Percentiles rank a stretch among this genome's conserved stretches.
Evolutionary conservation across 2,888 invertebrate genomes (phyloP).

Genomic region (Clistopyga incitator): DNA sequence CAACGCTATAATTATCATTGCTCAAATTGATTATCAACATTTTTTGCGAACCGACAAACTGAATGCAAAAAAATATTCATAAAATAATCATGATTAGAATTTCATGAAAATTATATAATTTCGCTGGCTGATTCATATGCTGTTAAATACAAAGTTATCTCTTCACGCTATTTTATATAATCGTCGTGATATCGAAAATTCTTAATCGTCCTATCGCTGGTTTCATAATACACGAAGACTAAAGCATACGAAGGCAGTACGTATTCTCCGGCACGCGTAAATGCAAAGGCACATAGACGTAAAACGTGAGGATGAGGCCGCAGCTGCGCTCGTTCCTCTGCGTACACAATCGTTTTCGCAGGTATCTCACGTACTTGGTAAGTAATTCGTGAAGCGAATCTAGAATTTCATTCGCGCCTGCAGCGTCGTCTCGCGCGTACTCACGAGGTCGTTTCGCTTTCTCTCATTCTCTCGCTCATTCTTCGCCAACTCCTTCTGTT

Average conservation of each 20-base stretch:
- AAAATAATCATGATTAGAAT: not conserved
- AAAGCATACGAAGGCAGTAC: constrained; percentile 18
- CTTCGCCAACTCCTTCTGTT: constrained; percentile 45
- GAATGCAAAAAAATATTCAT: not conserved
- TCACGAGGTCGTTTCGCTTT: constrained; percentile 64
- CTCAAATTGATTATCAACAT: constrained; percentile 71
- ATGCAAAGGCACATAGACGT: constrained; percentile 2
- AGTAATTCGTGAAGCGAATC: constrained; percentile 80
- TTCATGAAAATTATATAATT: too few relatives aligned
- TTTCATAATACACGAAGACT: constrained; percentile 24
- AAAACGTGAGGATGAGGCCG: constrained; percentile 33
- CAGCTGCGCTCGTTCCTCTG: constrained; percentile 55
- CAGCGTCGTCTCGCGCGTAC: constrained; percentile 39
- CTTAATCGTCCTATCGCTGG: not conserved
- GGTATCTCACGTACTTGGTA: constrained; percentile 77
- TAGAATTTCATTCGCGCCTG: constrained; percentile 71
- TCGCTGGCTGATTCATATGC: too few relatives aligned
- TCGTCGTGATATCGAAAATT: constrained; percentile 21
- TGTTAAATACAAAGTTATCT: too few relatives aligned
- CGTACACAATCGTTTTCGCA: constrained; percentile 70
- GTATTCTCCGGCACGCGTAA: constrained; percentile 11
- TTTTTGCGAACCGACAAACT: not conserved
- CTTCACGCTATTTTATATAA: not conserved
- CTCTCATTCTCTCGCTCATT: constrained; percentile 54
- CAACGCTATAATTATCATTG: constrained; percentile 68